phyloP scores from a whole-genome alignment of 2,113 vertebrate species.

The Axis porcinus region DNA sequence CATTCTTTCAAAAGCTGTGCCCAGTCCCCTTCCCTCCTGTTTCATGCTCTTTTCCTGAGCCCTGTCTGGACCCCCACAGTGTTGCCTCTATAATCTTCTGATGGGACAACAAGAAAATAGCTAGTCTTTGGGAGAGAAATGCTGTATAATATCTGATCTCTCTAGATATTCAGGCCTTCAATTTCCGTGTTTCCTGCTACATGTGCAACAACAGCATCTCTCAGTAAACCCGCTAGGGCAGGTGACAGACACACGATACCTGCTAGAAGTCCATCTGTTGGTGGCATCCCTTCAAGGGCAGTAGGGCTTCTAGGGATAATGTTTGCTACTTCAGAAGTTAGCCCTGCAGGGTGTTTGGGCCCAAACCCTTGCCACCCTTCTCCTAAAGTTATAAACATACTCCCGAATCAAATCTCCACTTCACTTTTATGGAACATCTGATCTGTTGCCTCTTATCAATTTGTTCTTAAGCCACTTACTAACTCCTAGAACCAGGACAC shows the following conservation, averaged over 20 bases:
- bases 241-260: not conserved
- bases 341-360: not conserved
- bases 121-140: not conserved
- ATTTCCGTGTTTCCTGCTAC: not conserved
- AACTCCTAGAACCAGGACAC: not conserved
- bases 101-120: not conserved
- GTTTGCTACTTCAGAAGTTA: not conserved
- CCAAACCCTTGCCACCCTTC: not conserved
- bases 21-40: not conserved
- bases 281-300: not conserved
- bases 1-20: not conserved
- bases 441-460: not conserved
- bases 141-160: not conserved
- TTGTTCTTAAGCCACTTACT: not conserved
- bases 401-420: not conserved
- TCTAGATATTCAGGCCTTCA: not conserved
- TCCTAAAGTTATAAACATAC: not conserved
- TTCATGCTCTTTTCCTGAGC: not conserved
- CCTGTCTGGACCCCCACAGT: rapidly evolving
- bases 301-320: not conserved
- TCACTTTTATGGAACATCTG: not conserved
- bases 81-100: not conserved
- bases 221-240: rapidly evolving
- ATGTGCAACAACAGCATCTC: not conserved
- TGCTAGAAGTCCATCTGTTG: not conserved